A percentile compares a stretch with the other conserved stretches of the same genome.
Evolutionary conservation across 2,888 invertebrate genomes (phyloP).

Genomic region (Scotopteryx bipunctaria): DNA sequence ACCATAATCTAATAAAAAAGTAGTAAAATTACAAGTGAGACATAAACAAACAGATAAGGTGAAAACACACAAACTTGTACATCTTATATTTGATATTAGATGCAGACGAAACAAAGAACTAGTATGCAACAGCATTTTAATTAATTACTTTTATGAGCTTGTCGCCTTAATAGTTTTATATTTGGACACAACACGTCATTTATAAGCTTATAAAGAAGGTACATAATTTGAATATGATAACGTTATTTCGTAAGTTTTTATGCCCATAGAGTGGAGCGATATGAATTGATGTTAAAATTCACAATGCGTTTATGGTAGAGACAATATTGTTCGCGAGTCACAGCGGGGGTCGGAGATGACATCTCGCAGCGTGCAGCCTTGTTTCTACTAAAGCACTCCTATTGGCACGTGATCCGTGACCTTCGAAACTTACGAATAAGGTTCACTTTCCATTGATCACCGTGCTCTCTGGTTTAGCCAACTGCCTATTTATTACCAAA

Average conservation of each 20-base stretch:
- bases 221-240: conserved; percentile 32
- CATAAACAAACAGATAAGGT: no score
- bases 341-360: conserved; percentile 79
- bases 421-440: conserved; percentile 41
- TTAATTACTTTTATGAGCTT: conserved; percentile 25
- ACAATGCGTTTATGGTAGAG: conserved; percentile 74
- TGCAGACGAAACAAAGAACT: not conserved
- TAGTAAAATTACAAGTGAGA: no score
- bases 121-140: not conserved
- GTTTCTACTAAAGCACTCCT: conserved; percentile 57
- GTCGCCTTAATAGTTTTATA: conserved; percentile 42
- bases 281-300: conserved; percentile 78
- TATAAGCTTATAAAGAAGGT: conserved; percentile 31
- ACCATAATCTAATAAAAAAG: no score
- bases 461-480: conserved; percentile 40
- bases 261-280: conserved; percentile 60
- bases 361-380: conserved; percentile 79
- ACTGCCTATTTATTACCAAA: conserved; percentile 61
- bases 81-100: no score
- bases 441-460: conserved; percentile 43
- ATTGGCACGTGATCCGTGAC: conserved; percentile 26
- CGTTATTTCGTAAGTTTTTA: conserved; percentile 51
- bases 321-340: conserved; percentile 80
- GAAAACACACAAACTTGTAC: no score
- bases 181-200: conserved; percentile 48